Conservation (phyloP, 2,113 vertebrate genomes). For the Paradoxurus hermaphroditus region DNA sequence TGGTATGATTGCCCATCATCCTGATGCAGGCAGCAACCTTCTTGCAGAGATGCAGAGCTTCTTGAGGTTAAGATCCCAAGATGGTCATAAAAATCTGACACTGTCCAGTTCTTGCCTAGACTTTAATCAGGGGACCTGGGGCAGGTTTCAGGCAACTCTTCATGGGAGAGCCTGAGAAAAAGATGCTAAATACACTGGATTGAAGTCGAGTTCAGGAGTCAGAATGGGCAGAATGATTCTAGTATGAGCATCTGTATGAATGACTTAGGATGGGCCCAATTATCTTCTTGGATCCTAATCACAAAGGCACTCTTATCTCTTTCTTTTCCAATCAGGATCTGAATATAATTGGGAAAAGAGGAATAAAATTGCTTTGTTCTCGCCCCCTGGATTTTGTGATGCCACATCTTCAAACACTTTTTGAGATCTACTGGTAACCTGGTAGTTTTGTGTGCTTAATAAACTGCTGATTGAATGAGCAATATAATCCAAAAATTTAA, state of each 20-base stretch:
- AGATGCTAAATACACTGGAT: background rate
- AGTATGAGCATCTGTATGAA: background rate
- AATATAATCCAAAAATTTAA: background rate
- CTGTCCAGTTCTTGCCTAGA: background rate
- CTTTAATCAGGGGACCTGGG: background rate
- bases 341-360: background rate
- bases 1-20: background rate
- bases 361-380: background rate
- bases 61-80: background rate
- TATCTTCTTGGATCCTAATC: background rate
- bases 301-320: background rate
- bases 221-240: background rate
- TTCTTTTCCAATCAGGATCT: background rate
- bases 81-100: background rate
- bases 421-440: background rate
- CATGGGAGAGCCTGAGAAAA: background rate
- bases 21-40: accelerated
- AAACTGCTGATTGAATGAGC: background rate
- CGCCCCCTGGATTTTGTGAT: background rate
- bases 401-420: background rate
- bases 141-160: background rate
- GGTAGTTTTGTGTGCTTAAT: background rate
- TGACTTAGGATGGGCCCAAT: background rate
- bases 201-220: background rate
- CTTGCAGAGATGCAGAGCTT: background rate